Percentiles rank a stretch among this genome's conserved stretches.
phyloP scores from a whole-genome alignment of 2,797 vertebrate genomes.

The Cirrhinus mrigala region DNA sequence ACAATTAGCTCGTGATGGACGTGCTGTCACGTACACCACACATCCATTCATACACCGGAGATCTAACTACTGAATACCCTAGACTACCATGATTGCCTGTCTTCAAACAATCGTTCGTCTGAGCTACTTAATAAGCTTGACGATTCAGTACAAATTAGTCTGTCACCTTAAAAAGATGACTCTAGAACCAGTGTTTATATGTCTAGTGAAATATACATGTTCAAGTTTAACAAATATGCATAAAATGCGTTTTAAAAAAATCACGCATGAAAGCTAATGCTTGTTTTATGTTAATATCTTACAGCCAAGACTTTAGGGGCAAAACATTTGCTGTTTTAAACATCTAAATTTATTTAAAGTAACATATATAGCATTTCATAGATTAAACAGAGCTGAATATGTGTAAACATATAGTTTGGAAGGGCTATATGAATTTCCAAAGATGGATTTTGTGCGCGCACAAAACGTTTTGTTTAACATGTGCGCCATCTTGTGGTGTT shows the following conservation, averaged over 20 bases:
- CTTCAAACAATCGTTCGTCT: neutral
- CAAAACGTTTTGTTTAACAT: neutral
- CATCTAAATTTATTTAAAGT: neutral
- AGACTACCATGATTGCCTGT: conserved; percentile 4
- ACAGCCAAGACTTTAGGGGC: neutral
- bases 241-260: neutral
- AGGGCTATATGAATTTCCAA: neutral
- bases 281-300: neutral
- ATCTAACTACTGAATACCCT: conserved; percentile 20
- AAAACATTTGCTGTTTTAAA: neutral
- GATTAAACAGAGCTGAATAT: neutral
- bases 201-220: neutral
- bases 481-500: conserved; percentile 22
- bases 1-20: conserved; percentile 15
- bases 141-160: neutral
- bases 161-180: neutral
- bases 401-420: neutral
- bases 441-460: neutral
- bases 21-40: conserved; percentile 33
- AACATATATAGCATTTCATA: neutral
- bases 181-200: no score
- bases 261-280: neutral
- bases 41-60: conserved; percentile 43
- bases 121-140: neutral
- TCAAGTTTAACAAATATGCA: neutral